Base-by-base conservation (phyloP, 2,113 vertebrate species). In the Corythaixoides concolor region DNA sequence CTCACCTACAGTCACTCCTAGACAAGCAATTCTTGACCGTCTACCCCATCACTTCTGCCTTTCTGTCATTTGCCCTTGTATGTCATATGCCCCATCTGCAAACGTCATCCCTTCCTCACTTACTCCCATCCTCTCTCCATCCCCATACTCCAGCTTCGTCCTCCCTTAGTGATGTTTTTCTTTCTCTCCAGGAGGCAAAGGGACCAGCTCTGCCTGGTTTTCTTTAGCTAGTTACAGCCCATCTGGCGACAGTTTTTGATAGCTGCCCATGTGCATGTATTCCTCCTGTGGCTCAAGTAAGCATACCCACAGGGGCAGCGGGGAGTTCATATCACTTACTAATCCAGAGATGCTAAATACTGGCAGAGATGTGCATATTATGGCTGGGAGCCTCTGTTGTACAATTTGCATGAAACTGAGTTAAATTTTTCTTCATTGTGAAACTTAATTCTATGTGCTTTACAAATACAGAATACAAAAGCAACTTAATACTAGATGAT, bases 401-500 rank as follows among this genome's bases (percentile, higher is more conserved):
- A 32, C 26, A 8, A 8, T 69, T 56, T 27, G 28, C 17, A 6
- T 77, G 89, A 68, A 86, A 47, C 17, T 16, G 9, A 64, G 53
- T 8, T 19, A 8, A 58, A 3, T 37, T 70, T 67, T 60, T 67
- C n/a, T 63, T 85, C 2, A 0, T 55, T 81, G 24, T 72, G 56
- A 82, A 86, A 81, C 8, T 28, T 32, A 21, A 35, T 58, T 66
- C 18, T 15, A 0, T n/a, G 9, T 49, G 11, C 27, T 90, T 72
- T 32, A 45, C 58, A 68, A 28, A n/a, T 35, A 6, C 9, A 52
- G 23, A 22, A 16, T 63, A 39, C 2, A 62, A 63, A 73, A 41
- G 6, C 35, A 88, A 13, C 0, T 0, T 26, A 79, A 53, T 15
- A 19, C 4, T 18, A 0, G 9, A 12, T 28, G 16, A 63, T 37